Percentiles rank a stretch among this genome's conserved stretches.
Evolutionary conservation across 2,888 invertebrate species (phyloP).

Genomic region (Hartigia nigra): DNA sequence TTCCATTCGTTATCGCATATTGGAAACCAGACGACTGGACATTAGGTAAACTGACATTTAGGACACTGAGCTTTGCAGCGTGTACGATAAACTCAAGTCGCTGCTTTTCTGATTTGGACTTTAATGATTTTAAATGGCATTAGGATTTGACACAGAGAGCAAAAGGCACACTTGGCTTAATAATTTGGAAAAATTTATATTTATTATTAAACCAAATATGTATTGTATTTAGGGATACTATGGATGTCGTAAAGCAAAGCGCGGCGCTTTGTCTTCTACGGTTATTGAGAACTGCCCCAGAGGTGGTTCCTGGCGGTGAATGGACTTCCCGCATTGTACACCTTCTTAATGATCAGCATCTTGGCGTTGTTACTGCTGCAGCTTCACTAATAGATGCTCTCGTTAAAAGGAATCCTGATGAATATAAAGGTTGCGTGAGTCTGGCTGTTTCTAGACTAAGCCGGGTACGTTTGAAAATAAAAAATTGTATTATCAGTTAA

Average conservation of each 20-base stretch:
- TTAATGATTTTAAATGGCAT: background rate
- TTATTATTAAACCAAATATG: constrained; percentile 9
- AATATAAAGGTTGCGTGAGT: constrained; percentile 99
- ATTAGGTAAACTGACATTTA: constrained; percentile 38
- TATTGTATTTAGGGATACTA: constrained; percentile 82
- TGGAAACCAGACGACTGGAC: constrained; percentile 42
- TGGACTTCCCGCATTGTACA: constrained; percentile 99
- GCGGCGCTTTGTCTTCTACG: constrained; percentile 96
- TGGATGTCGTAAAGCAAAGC: constrained; percentile 99
- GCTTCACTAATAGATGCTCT: constrained; percentile 97
- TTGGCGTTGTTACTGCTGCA: constrained; percentile 99
- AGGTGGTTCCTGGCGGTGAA: constrained; percentile 96
- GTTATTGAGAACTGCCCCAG: constrained; percentile 93
- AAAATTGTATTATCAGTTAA: background rate
- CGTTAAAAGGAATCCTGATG: constrained; percentile 98
- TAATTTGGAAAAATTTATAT: background rate
- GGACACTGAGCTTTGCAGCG: background rate
- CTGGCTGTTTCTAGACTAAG: constrained; percentile 97
- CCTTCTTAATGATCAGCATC: constrained; percentile 97
- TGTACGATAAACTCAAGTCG: background rate
- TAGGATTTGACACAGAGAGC: background rate
- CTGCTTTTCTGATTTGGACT: too few species aligned
- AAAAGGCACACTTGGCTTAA: background rate
- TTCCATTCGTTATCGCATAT: constrained; percentile 30
- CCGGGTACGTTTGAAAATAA: constrained; percentile 70